These are phyloP conservation scores for Sylvietta virens DNA, from an alignment of 2,113 vertebrate genomes.

Conservation along the genomic window DNA sequence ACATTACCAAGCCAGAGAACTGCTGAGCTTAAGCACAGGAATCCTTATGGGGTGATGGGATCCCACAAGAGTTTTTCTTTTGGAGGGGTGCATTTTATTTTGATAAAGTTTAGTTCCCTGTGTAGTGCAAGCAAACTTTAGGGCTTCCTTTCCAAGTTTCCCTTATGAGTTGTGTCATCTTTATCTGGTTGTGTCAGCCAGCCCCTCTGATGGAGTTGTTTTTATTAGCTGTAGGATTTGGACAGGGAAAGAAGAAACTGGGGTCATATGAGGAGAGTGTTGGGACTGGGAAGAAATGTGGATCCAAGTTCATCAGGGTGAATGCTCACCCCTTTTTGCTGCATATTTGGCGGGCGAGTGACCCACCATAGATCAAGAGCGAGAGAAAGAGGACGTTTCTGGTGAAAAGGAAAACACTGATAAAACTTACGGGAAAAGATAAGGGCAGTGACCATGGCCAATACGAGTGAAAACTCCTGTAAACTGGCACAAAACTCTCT, in stretches of 20 bases:
- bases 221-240: conserved; percentile 28
- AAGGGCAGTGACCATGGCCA: neutral
- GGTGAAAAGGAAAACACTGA: conserved; percentile 3
- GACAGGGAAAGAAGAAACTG: neutral
- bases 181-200: conserved; percentile 40
- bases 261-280: neutral
- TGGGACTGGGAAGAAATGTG: neutral
- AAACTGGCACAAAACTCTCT: neutral
- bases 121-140: neutral
- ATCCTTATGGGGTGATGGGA: neutral
- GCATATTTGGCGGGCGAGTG: neutral
- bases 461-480: neutral
- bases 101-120: neutral
- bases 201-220: neutral
- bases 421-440: conserved; percentile 25
- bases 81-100: neutral
- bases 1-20: neutral
- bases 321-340: neutral
- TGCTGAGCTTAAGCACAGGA: neutral
- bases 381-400: neutral
- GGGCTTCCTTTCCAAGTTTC: conserved; percentile 8
- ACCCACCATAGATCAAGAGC: neutral
- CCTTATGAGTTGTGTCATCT: neutral
- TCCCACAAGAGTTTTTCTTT: neutral
- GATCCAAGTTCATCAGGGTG: neutral